Percentiles rank a stretch among this genome's conserved stretches.
These are phyloP conservation scores for Atlantisia rogersi DNA, from an alignment of 2,113 vertebrate genomes.

Conservation along the genomic window DNA sequence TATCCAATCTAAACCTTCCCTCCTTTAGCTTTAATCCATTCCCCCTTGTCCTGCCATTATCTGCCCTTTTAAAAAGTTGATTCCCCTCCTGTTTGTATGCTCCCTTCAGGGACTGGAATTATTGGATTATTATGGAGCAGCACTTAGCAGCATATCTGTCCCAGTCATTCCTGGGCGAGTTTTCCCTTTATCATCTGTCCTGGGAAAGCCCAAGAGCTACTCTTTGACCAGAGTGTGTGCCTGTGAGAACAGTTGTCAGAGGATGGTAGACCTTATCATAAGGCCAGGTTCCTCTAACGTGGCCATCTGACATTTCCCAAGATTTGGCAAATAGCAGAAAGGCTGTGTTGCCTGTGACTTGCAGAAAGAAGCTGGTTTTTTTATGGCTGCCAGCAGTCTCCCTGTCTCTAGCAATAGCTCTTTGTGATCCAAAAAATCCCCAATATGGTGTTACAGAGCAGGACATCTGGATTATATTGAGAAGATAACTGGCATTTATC, in stretches of 20 bases:
- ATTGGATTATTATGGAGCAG: neutral
- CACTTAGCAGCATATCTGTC: neutral
- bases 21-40: too few species aligned
- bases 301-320: neutral
- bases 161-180: neutral
- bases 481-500: neutral
- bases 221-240: neutral
- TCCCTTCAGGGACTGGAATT: too few species aligned
- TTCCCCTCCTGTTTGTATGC: too few species aligned
- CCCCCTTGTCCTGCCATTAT: too few species aligned
- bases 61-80: too few species aligned
- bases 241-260: neutral
- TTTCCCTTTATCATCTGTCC: neutral
- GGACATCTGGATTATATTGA: neutral
- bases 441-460: neutral
- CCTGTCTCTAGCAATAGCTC: neutral
- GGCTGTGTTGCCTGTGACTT: neutral
- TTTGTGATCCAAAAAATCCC: neutral
- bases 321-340: neutral
- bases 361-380: neutral
- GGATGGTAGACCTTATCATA: neutral
- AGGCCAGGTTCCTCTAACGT: neutral
- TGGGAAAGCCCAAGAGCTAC: neutral
- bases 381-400: neutral
- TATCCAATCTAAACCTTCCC: too few species aligned